Evolutionary conservation across 2,888 invertebrate species (phyloP).

Genomic region (Marronus borbonicus): DNA sequence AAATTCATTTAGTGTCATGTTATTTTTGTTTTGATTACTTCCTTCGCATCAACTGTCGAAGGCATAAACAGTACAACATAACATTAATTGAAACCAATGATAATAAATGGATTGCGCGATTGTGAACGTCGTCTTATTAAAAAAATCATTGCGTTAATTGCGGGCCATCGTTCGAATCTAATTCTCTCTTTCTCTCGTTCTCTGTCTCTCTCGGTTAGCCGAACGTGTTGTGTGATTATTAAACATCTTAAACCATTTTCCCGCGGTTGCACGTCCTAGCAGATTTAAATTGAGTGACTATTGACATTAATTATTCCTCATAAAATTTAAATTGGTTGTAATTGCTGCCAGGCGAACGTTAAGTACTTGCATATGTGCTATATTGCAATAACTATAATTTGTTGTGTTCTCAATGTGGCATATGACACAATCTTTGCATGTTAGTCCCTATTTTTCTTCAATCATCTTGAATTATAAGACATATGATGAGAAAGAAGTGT

Average conservation of each 20-base stretch:
- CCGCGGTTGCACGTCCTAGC: not conserved
- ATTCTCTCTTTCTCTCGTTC: not conserved
- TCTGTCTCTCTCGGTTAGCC: too few relatives aligned
- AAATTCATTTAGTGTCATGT: not conserved
- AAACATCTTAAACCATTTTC: not conserved
- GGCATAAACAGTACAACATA: too few relatives aligned
- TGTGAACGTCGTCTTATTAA: constrained; percentile 2
- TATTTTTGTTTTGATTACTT: not conserved
- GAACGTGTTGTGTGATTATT: not conserved
- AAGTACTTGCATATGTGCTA: too few relatives aligned
- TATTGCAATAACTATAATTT: constrained; percentile 15
- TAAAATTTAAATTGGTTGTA: constrained; percentile 42
- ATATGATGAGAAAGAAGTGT: too few relatives aligned
- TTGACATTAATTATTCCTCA: constrained; percentile 35
- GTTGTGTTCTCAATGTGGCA: too few relatives aligned
- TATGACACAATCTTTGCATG: too few relatives aligned
- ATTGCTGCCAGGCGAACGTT: constrained; percentile 1
- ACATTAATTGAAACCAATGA: constrained; percentile 9
- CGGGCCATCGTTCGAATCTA: not conserved
- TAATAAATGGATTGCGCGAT: not conserved
- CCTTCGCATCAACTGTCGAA: not conserved
- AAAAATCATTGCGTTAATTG: not conserved
- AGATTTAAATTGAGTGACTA: constrained; percentile 36
- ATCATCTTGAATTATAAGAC: too few relatives aligned
- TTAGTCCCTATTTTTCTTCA: too few relatives aligned